Evolutionary conservation across 2,888 invertebrate genomes (phyloP).

Genomic region (Alloplasta piceator): DNA sequence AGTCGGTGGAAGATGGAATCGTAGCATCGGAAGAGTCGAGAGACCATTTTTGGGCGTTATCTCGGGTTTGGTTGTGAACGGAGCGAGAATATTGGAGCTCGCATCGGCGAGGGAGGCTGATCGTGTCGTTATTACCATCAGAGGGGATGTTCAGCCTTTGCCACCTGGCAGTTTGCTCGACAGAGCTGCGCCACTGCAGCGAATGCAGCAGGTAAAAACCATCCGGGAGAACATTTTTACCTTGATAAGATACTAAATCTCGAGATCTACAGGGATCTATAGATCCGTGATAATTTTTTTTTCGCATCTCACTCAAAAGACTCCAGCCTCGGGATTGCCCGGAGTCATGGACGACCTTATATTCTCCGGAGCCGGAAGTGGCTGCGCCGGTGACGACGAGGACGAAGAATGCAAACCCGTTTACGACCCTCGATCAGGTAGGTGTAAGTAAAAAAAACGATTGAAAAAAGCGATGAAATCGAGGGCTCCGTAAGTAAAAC

Average conservation of each 20-base stretch:
- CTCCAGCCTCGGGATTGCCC: constrained; percentile 92
- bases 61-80: constrained; percentile 95
- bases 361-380: constrained; percentile 96
- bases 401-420: constrained; percentile 96
- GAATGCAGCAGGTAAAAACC: constrained; percentile 92
- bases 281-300: constrained; percentile 1
- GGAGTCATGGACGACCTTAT: constrained; percentile 94
- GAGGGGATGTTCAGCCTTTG: constrained; percentile 93
- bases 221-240: neutral
- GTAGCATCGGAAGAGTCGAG: constrained; percentile 88
- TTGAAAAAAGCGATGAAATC: constrained; percentile 66
- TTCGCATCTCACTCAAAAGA: constrained; percentile 84
- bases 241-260: no score
- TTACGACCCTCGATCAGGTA: constrained; percentile 91
- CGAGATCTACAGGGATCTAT: no score
- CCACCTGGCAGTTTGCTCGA: constrained; percentile 88
- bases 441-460: constrained; percentile 69
- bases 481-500: constrained; percentile 67
- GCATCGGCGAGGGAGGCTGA: constrained; percentile 91
- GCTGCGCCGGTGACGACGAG: constrained; percentile 94
- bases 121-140: constrained; percentile 86
- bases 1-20: constrained; percentile 93
- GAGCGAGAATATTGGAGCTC: constrained; percentile 92
- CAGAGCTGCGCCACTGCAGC: constrained; percentile 89
- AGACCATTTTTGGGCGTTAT: constrained; percentile 94